phyloP scores from a whole-genome alignment of 2,797 vertebrate species.

The Sebastolobus alascanus region DNA sequence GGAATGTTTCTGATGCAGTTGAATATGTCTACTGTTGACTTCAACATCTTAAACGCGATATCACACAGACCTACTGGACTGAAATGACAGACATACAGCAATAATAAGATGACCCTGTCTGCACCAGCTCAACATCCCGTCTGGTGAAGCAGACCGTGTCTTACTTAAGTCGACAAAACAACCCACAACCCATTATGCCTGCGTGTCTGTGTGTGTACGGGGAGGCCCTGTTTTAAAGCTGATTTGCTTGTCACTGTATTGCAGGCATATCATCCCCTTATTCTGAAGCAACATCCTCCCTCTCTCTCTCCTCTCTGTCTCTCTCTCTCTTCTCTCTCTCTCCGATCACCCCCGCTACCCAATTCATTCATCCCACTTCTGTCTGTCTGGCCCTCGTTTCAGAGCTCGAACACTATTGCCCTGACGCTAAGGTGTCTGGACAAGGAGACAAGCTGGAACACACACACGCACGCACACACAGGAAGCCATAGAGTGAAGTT shows the following conservation, averaged over 20 bases:
- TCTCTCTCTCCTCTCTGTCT: neutral
- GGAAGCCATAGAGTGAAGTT: constrained; percentile 68
- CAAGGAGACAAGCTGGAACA: constrained; percentile 76
- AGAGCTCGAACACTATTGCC: constrained; percentile 78
- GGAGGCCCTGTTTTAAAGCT: constrained; percentile 69
- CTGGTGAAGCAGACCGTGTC: constrained; percentile 79
- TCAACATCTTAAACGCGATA: constrained; percentile 43
- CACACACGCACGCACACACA: constrained; percentile 46
- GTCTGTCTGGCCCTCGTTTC: constrained; percentile 79
- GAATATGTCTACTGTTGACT: constrained; percentile 49
- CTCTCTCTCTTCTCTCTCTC: constrained; percentile 27
- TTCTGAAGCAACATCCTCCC: constrained; percentile 59
- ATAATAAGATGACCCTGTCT: constrained; percentile 73
- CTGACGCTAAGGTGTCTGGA: constrained; percentile 84
- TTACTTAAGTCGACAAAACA: constrained; percentile 77
- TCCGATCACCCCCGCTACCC: constrained; percentile 67
- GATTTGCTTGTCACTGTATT: constrained; percentile 78
- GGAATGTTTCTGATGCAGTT: constrained; percentile 56
- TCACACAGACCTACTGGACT: constrained; percentile 47
- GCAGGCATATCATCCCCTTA: constrained; percentile 75
- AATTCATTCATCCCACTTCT: constrained; percentile 80
- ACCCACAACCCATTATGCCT: constrained; percentile 67
- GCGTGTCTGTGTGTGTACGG: constrained; percentile 57
- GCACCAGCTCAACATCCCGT: constrained; percentile 65
- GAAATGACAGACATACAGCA: constrained; percentile 66